Evolutionary conservation across 2,113 vertebrate genomes (phyloP).

Genomic region (Steatornis caripensis): DNA sequence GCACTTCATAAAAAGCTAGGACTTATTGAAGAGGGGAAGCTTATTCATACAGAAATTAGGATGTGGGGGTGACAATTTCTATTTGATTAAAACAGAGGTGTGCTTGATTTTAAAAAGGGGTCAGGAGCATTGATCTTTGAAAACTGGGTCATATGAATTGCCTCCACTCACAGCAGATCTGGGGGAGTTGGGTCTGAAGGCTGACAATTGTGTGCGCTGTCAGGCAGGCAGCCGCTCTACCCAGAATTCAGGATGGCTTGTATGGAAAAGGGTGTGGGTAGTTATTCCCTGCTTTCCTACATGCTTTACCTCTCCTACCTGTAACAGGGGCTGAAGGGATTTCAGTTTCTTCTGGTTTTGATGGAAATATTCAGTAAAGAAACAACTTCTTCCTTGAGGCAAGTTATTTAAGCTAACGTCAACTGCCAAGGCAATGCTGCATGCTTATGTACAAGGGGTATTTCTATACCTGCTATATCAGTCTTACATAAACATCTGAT

Average conservation of each 20-base stretch:
- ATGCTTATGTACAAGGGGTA: not conserved
- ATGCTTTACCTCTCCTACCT: not conserved
- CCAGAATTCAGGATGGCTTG: not conserved
- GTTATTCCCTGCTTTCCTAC: not conserved
- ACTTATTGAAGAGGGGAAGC: not conserved
- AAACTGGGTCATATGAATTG: not conserved
- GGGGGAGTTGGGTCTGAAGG: not conserved
- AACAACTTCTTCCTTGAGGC: not conserved
- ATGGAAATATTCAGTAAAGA: not conserved
- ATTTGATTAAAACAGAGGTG: not conserved
- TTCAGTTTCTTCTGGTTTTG: not conserved
- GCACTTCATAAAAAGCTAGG: conserved; percentile 1
- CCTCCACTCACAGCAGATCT: not conserved
- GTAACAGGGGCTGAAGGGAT: not conserved
- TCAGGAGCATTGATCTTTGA: not conserved
- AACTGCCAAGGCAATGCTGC: not conserved
- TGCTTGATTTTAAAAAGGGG: not conserved
- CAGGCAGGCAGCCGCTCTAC: not conserved
- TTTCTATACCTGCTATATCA: not conserved
- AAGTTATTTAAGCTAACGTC: not conserved
- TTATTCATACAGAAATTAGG: not conserved
- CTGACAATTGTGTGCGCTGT: not conserved
- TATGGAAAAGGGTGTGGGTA: not conserved
- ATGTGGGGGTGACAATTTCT: not conserved
- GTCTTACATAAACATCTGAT: not conserved